These are phyloP conservation scores for Rhynchopsitta pachyrhyncha DNA, from an alignment of 2,113 vertebrate genomes.

Conservation along the genomic window DNA sequence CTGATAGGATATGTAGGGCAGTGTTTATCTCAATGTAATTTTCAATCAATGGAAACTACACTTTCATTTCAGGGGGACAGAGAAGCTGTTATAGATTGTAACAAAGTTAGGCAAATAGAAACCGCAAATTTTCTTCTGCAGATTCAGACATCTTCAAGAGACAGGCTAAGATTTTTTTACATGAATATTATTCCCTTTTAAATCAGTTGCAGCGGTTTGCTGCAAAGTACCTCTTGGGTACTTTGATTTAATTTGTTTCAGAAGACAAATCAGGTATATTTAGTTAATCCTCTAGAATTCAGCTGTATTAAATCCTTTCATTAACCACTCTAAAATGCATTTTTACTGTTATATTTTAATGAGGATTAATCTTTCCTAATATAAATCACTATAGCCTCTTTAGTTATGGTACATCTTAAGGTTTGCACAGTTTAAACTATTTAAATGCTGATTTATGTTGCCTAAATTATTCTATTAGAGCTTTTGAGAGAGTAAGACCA, in stretches of 20 bases:
- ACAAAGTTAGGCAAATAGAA: background rate
- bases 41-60: background rate
- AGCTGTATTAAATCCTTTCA: slow-evolving; percentile 2
- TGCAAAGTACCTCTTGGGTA: background rate
- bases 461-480: background rate
- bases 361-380: slow-evolving; percentile 4
- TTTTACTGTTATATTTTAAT: slow-evolving; percentile 23
- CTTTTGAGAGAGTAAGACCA: background rate
- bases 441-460: slow-evolving; percentile 4
- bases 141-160: background rate
- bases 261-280: slow-evolving; percentile 33
- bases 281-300: slow-evolving; percentile 43
- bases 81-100: background rate
- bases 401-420: slow-evolving; percentile 2
- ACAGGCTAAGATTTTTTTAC: background rate
- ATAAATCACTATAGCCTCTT: slow-evolving; percentile 40
- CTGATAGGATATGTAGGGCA: background rate
- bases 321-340: slow-evolving; percentile 32
- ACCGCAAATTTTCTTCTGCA: background rate
- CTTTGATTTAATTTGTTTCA: slow-evolving; percentile 46
- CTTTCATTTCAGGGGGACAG: background rate
- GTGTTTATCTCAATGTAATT: background rate
- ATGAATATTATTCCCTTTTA: background rate
- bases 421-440: slow-evolving; percentile 9
- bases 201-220: background rate